Evolutionary conservation across 2,113 vertebrate species (phyloP), one percentile per base, ranked within the genome.

Genomic region (Marmota flaviventris): DNA sequence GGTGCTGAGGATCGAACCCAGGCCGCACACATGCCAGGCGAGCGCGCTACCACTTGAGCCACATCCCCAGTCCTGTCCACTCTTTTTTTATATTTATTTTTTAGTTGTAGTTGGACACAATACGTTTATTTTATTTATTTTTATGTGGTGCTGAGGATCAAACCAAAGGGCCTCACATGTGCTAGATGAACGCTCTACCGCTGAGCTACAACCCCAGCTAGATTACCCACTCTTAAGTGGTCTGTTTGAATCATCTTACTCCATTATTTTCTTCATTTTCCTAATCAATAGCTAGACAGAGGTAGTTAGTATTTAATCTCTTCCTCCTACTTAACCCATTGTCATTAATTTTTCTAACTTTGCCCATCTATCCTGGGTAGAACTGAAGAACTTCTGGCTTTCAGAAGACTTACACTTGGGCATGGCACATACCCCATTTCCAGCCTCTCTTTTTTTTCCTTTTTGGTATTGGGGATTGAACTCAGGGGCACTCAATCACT

Each of bases 311-410:
- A 24, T 25, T 61, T 61, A 61, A 51, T 56, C 39, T 88, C 65
- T 18, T 72, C 39, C 20, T 91, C 37, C 67, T 89, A 9, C 25
- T 93, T 89, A 58, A 88, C 13, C 25, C n/a, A 0, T 79, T 87
- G 51, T 75, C 83, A 89, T 91, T 92, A 65, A 73, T 73, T 78
- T 97, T 96, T 96, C 75, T 86, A 34, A 89, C 63, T 97, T 94
- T 85, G 39, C 69, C 93, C 4, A 45, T 94, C 72, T 81, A 0
- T 91, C 27, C 32, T 91, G 67, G 32, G 63, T 51, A 39, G 37
- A 39, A 39, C 37, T 92, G 45, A 89, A 83, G 79, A 89, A 32
- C 27, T 67, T 89, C 79, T 89, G 32, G 91, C 69, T 94, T 94
- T 82, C 17, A 92, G 58, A 94, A 89, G 32, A 75, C 53, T 78